phyloP scores from a whole-genome alignment of 2,113 vertebrate genomes.

The Micronycteris hirsuta region DNA sequence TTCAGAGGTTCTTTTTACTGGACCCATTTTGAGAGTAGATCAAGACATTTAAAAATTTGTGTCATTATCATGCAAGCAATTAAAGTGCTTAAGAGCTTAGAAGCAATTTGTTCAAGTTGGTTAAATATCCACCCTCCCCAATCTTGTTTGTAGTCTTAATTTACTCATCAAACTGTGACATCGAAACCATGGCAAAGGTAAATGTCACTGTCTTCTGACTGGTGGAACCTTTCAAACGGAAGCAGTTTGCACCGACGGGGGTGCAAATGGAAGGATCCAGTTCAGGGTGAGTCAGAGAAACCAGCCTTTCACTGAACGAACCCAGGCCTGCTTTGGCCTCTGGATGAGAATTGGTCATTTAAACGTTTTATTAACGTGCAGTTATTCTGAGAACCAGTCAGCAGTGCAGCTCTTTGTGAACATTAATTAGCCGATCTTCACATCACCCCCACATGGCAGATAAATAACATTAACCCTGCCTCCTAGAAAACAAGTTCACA shows the following conservation, averaged over 20 bases:
- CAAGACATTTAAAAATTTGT: conserved; percentile 65
- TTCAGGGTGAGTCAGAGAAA: conserved; percentile 43
- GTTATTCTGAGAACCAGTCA: conserved; percentile 61
- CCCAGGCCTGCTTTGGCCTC: conserved; percentile 31
- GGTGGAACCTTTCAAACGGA: not conserved
- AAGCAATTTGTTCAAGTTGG: conserved; percentile 77
- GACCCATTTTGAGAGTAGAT: conserved; percentile 41
- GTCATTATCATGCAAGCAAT: conserved; percentile 71
- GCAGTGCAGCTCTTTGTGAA: conserved; percentile 52
- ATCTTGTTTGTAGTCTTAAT: conserved; percentile 72
- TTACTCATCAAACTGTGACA: conserved; percentile 65
- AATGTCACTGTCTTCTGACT: conserved; percentile 5
- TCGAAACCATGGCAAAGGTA: conserved; percentile 40
- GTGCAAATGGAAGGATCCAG: not conserved
- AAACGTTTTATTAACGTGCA: conserved; percentile 63
- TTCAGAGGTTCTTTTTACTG: conserved; percentile 3
- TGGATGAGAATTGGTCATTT: conserved; percentile 31
- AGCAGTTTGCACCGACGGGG: not conserved
- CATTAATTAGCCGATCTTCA: conserved; percentile 68
- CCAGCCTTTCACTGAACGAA: conserved; percentile 50
- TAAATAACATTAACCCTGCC: conserved; percentile 47
- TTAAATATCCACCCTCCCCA: conserved; percentile 72
- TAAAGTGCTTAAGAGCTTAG: conserved; percentile 72
- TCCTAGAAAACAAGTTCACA: conserved; percentile 50
- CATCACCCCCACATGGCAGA: conserved; percentile 53